Evolutionary conservation across 2,888 invertebrate genomes (phyloP), one percentile per base, ranked within the genome.

Genomic region (Lymantria dispar): DNA sequence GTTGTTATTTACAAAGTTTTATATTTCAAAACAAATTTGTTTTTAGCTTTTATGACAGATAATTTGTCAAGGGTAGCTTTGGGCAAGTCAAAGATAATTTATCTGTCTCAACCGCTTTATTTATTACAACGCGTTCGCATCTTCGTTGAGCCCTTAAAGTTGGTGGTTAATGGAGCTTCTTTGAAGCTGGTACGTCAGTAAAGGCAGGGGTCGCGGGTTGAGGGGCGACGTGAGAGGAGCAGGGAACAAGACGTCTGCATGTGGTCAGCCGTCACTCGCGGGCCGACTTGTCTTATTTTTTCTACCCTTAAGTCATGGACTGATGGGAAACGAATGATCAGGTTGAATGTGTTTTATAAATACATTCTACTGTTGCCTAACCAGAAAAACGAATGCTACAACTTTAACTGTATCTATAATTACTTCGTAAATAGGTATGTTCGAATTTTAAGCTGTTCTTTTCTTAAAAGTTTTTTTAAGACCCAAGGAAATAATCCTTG

Each of bases 51-150:
- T 88, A 87, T 87, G 89, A 87, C 87, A 85, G 85, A 84, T 83
- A 87, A 89, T 90, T 89, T 88, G 87, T 90, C 87, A 87, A 77
- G 80, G 79, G 83, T 83, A 78, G 80, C 85, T 82, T 79, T 83
- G 82, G 77, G 79, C 80, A 78, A 90, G 87, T 87, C 89, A 87
- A 89, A 89, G 85, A 87, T 89, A 89, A 90, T 89, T 89, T 89
- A 89, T 90, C 87, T 88, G 87, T 88, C 88, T 89, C 87, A 79
- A 83, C 80, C 80, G 82, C 83, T 85, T 89, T 89, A 90, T 89
- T 90, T 90, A 89, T 89, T 88, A 84, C 78, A 74, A 76, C 84
- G 83, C 81, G 85, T 86, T 85, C 85, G 83, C 82, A 81, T 87
- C 86, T 84, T 73, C 73, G 79, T 73, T 81, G 85, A 87, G 86